A percentile compares a stretch with the other conserved stretches of the same genome.
These are phyloP conservation scores for Aphidoletes aphidimyza DNA, from an alignment of 2,888 invertebrate genomes.

Conservation along the genomic window DNA sequence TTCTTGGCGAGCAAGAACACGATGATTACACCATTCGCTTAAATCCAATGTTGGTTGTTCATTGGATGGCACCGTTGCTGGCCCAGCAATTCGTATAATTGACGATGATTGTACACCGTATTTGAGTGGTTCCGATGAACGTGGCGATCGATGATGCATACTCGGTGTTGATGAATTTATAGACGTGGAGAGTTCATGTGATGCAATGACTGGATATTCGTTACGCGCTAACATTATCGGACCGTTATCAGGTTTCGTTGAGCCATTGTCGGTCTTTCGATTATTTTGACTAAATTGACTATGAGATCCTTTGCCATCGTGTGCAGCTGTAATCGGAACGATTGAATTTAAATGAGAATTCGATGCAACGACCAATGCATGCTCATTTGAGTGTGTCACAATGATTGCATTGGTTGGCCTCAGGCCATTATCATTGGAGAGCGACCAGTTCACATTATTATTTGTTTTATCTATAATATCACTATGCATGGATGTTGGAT, in stretches of 20 bases:
- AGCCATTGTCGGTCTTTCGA: conserved; percentile 20
- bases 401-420: conserved; percentile 6
- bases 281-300: conserved; percentile 42
- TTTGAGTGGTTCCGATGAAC: not conserved
- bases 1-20: conserved; percentile 88
- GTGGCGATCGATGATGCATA: conserved; percentile 28
- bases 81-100: conserved; percentile 1
- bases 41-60: conserved; percentile 75
- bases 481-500: not conserved
- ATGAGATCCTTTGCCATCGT: conserved; percentile 35
- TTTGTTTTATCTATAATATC: conserved; percentile 44
- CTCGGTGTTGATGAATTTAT: conserved; percentile 11
- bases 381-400: conserved; percentile 17
- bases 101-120: conserved; percentile 25
- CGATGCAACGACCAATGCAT: not conserved
- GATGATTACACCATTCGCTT: conserved; percentile 92
- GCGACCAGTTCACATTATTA: not conserved
- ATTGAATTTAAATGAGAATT: conserved; percentile 27
- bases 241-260: conserved; percentile 19
- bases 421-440: conserved; percentile 30
- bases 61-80: not conserved
- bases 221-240: not conserved
- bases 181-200: conserved; percentile 14
- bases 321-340: not conserved
- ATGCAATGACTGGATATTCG: conserved; percentile 45